These are phyloP conservation scores for Rhopilema esculentum DNA, from an alignment of 30 jellyfish, hydroid and myxozoan species.

Conservation along the genomic window DNA sequence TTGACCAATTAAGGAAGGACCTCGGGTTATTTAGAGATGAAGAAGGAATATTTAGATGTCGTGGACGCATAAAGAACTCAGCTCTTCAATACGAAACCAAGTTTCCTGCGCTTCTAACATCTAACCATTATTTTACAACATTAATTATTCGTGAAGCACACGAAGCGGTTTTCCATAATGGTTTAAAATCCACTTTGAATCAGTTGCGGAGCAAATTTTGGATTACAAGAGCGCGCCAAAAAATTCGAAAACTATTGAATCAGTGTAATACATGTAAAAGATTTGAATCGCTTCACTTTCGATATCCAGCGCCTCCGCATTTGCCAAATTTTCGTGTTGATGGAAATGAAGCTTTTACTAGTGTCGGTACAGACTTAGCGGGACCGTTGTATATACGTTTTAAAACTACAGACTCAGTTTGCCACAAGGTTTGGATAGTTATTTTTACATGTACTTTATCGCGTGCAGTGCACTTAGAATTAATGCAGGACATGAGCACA, in stretches of 20 bases:
- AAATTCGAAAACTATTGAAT: conserved; percentile 1
- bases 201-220: conserved; percentile 37
- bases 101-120: conserved; percentile 37
- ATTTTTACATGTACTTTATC: no score
- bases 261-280: conserved; percentile 45
- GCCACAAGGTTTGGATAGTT: no score
- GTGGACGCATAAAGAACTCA: conserved; percentile 29
- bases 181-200: conserved; percentile 46
- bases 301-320: conserved; percentile 51
- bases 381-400: conserved; percentile 63
- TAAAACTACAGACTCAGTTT: no score
- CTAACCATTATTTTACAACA: conserved; percentile 26
- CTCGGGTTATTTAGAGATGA: conserved; percentile 38
- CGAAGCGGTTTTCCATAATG: conserved; percentile 33
- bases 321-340: conserved; percentile 56
- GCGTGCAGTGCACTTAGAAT: no score
- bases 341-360: conserved; percentile 32
- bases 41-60: conserved; percentile 38
- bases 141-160: conserved; percentile 44
- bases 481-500: no score
- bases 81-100: conserved; percentile 31
- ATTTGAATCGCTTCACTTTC: conserved; percentile 24
- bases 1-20: conserved; percentile 30
- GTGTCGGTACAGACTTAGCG: conserved; percentile 54
- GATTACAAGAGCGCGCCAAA: conserved; percentile 38